Evolutionary conservation across 2,113 vertebrate species (phyloP).

Genomic region (Callipepla squamata): DNA sequence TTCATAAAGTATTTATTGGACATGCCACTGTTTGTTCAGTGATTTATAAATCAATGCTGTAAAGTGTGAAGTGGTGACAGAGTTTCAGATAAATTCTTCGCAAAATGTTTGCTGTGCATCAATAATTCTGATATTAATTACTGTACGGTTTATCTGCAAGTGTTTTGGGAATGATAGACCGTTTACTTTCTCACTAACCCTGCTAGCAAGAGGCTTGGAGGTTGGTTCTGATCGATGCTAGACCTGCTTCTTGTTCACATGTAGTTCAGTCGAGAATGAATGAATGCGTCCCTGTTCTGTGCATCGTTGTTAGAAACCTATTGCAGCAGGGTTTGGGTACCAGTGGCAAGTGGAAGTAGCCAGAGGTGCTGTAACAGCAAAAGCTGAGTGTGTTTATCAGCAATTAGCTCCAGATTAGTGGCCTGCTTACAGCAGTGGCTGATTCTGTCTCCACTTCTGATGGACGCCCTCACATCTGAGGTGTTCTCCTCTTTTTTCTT

Average conservation of each 20-base stretch:
- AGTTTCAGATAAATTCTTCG: constrained; percentile 60
- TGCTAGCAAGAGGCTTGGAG: background rate
- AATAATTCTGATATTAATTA: constrained; percentile 75
- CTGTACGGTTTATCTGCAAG: constrained; percentile 46
- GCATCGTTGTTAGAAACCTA: accelerated
- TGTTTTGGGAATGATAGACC: constrained; percentile 45
- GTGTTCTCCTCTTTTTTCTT: background rate
- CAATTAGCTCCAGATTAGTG: background rate
- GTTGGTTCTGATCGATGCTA: background rate
- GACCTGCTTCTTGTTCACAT: background rate
- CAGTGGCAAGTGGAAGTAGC: background rate
- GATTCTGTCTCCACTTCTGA: background rate
- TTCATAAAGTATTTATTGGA: constrained; percentile 73
- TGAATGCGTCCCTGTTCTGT: background rate
- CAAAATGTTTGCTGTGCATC: constrained; percentile 73
- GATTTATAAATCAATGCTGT: constrained; percentile 65
- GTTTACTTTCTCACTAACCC: background rate
- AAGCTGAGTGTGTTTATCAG: background rate
- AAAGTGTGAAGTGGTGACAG: constrained; percentile 38
- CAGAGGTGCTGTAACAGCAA: background rate
- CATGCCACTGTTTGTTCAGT: constrained; percentile 57
- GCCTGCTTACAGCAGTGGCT: background rate
- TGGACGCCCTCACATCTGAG: too few species aligned
- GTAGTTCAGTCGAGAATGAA: background rate
- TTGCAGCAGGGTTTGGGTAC: background rate